phyloP scores from a whole-genome alignment of 2,797 vertebrate species.

The Chromis chromis region DNA sequence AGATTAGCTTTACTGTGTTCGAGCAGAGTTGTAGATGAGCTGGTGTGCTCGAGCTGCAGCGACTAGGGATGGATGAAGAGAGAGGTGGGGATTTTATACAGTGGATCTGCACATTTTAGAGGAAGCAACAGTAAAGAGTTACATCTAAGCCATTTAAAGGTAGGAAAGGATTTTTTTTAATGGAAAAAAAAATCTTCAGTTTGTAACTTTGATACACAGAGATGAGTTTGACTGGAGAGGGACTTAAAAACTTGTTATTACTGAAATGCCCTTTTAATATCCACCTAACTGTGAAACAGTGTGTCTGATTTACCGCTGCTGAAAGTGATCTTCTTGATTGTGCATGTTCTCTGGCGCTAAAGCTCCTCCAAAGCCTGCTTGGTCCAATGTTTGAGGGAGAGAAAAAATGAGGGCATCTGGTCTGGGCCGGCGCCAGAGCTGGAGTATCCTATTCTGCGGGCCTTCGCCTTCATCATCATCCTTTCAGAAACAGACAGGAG shows the following conservation, averaged over 20 bases:
- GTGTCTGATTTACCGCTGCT: slow-evolving; percentile 8
- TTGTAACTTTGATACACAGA: too few species aligned
- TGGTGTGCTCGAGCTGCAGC: too few species aligned
- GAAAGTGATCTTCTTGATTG: slow-evolving; percentile 22
- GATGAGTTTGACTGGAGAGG: too few species aligned
- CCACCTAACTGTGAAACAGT: background rate
- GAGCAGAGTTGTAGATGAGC: too few species aligned
- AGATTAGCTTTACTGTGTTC: too few species aligned
- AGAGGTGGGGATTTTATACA: too few species aligned
- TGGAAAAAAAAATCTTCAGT: too few species aligned
- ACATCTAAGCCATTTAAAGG: too few species aligned
- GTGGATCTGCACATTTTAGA: too few species aligned
- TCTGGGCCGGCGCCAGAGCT: slow-evolving; percentile 32
- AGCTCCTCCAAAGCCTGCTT: slow-evolving; percentile 28
- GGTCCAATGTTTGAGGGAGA: slow-evolving; percentile 2
- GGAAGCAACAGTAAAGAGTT: too few species aligned
- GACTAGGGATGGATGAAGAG: too few species aligned
- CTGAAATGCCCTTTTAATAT: background rate
- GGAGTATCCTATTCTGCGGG: slow-evolving; percentile 20
- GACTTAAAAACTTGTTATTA: background rate
- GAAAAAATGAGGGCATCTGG: slow-evolving; percentile 41
- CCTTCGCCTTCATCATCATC: slow-evolving; percentile 21
- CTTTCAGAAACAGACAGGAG: slow-evolving; percentile 42
- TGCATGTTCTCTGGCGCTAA: slow-evolving; percentile 1
- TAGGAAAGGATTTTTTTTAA: too few species aligned